Conservation (phyloP, 2,113 vertebrate genomes). For the Equus quagga region DNA sequence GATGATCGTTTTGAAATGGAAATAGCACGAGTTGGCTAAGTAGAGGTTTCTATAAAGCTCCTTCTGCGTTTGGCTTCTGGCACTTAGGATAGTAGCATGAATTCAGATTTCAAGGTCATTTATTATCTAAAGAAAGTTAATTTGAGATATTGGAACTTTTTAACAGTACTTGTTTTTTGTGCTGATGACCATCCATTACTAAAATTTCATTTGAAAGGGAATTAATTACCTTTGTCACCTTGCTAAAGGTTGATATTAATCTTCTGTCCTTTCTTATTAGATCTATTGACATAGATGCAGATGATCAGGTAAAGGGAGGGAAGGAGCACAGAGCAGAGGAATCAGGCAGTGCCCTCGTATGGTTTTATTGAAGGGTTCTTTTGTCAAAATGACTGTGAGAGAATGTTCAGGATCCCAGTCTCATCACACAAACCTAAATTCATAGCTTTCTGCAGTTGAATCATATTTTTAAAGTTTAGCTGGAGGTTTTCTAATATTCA, state of each 20-base stretch:
- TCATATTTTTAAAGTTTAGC: constrained; percentile 72
- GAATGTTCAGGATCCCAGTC: constrained; percentile 32
- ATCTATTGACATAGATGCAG: not conserved
- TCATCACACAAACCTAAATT: constrained; percentile 46
- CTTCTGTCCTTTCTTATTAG: constrained; percentile 44
- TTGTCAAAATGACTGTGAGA: constrained; percentile 67
- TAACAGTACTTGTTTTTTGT: not conserved
- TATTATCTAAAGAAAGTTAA: not conserved
- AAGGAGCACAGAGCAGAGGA: constrained; percentile 13
- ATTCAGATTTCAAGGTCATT: not conserved
- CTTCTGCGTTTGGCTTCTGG: not conserved
- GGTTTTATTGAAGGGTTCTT: constrained; percentile 62
- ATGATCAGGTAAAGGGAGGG: not conserved
- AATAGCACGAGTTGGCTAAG: not conserved
- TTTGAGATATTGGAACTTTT: not conserved
- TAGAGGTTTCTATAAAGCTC: not conserved
- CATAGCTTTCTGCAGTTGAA: constrained; percentile 58
- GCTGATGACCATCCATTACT: not conserved
- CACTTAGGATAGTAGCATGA: not conserved
- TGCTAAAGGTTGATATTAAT: constrained; percentile 63
- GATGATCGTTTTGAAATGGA: not conserved
- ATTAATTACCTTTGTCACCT: constrained; percentile 55
- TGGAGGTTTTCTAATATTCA: constrained; percentile 71
- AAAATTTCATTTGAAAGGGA: constrained; percentile 60
- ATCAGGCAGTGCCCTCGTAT: not conserved